Conservation (phyloP, 2,888 invertebrate genomes). For the Lycia hirtaria region DNA sequence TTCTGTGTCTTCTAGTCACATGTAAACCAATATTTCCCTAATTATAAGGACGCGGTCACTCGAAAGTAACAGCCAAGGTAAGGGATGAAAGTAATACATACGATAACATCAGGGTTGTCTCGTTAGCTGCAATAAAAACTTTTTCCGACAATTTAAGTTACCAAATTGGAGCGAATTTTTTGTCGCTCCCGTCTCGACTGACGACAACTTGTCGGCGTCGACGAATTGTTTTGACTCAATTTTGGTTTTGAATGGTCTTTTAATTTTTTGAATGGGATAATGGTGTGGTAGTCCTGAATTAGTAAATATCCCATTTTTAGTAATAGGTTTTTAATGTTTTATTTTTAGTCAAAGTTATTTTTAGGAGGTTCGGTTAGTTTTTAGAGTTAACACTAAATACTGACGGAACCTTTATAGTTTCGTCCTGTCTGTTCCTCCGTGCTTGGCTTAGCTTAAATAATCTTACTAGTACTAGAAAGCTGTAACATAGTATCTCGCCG, state of each 20-base stretch:
- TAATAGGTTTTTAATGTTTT: neutral
- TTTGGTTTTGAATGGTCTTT: slow-evolving; percentile 35
- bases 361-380: neutral
- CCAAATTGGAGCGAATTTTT: slow-evolving; percentile 77
- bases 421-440: too few relatives aligned
- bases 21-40: slow-evolving; percentile 63
- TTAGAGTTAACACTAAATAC: too few relatives aligned
- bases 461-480: too few relatives aligned
- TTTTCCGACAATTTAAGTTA: slow-evolving; percentile 61
- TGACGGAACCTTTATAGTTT: too few relatives aligned
- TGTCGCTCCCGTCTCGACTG: slow-evolving; percentile 68
- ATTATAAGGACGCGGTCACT: slow-evolving; percentile 75
- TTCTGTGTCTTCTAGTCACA: slow-evolving; percentile 29
- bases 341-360: neutral
- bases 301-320: neutral
- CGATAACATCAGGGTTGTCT: slow-evolving; percentile 78
- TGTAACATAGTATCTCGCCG: too few relatives aligned
- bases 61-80: slow-evolving; percentile 64
- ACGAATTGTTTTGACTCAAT: slow-evolving; percentile 52
- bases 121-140: slow-evolving; percentile 78
- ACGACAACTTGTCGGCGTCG: slow-evolving; percentile 74
- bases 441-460: too few relatives aligned
- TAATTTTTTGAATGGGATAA: slow-evolving; percentile 30
- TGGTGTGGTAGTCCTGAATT: neutral
- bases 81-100: slow-evolving; percentile 82